Percentiles rank a stretch among this genome's conserved stretches.
Evolutionary conservation across 2,888 invertebrate genomes (phyloP).

Genomic region (Lottia scabra): DNA sequence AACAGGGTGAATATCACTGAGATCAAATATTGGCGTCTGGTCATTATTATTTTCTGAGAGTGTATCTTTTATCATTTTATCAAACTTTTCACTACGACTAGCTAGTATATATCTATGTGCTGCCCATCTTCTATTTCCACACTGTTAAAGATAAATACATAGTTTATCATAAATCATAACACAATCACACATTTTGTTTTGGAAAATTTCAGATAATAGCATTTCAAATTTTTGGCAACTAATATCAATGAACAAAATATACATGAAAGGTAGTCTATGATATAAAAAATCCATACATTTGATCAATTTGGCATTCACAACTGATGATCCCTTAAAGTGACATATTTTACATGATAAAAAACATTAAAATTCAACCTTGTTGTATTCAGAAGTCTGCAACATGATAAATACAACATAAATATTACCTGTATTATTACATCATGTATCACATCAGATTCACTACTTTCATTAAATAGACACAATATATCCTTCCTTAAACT

Average conservation of each 20-base stretch:
- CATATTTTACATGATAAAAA: too few relatives aligned
- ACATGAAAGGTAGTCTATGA: too few relatives aligned
- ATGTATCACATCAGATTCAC: constrained; percentile 78
- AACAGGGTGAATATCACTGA: constrained; percentile 75
- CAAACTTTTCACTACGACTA: constrained; percentile 76
- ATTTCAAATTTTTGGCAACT: too few relatives aligned
- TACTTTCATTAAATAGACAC: constrained; percentile 75
- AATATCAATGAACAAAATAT: too few relatives aligned
- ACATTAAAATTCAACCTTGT: too few relatives aligned
- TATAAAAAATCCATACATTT: too few relatives aligned
- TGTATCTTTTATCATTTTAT: constrained; percentile 38
- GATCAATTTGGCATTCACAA: too few relatives aligned
- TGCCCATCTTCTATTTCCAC: constrained; percentile 75
- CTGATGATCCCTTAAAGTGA: too few relatives aligned
- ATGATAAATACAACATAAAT: background rate
- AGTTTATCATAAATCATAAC: background rate
- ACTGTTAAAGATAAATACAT: constrained; percentile 67
- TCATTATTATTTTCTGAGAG: background rate
- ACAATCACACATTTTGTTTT: too few relatives aligned
- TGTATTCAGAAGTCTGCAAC: too few relatives aligned
- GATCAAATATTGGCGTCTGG: constrained; percentile 62
- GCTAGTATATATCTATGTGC: constrained; percentile 82
- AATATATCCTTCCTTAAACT: constrained; percentile 72
- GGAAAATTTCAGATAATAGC: too few relatives aligned
- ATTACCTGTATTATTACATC: constrained; percentile 77